Conservation (phyloP, 2,888 invertebrate genomes). For the Lasioglossum vierecki region DNA sequence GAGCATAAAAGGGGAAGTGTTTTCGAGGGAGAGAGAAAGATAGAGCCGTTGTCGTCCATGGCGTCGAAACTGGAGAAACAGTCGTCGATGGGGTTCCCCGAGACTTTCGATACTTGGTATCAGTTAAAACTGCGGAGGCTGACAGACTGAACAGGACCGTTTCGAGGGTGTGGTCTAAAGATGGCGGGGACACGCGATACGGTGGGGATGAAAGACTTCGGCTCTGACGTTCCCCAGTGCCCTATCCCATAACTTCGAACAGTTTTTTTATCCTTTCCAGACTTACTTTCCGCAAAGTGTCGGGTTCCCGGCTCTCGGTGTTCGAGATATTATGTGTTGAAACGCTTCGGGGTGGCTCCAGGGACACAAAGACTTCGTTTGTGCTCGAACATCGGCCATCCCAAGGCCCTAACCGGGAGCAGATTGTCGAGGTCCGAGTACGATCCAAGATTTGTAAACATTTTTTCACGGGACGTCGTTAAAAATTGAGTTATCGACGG, state of each 20-base stretch:
- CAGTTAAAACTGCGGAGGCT: slow-evolving; percentile 7
- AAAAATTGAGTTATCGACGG: not conserved
- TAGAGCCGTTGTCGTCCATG: not conserved
- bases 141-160: not conserved
- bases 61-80: slow-evolving; percentile 1
- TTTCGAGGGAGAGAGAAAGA: not conserved
- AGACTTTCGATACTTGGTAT: slow-evolving; percentile 1
- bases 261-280: slow-evolving; percentile 11
- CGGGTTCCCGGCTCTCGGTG: not conserved
- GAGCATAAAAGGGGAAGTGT: slow-evolving; percentile 2
- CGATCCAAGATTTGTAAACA: not conserved
- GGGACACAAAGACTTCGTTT: not conserved
- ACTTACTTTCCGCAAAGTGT: slow-evolving; percentile 10
- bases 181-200: not conserved
- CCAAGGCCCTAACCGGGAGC: not conserved
- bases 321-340: slow-evolving; percentile 13
- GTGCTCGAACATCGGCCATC: slow-evolving; percentile 1
- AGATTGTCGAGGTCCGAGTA: not conserved
- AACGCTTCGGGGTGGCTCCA: not conserved
- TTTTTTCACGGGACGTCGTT: not conserved
- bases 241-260: slow-evolving; percentile 13
- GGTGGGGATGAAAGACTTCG: not conserved
- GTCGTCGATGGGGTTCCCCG: not conserved
- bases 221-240: no score
- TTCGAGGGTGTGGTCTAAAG: slow-evolving; percentile 16